Evolutionary conservation across 1,140 invertebrate species (phyloP), one percentile per base, ranked within the genome.

Genomic region (Asbolus verrucosus): DNA sequence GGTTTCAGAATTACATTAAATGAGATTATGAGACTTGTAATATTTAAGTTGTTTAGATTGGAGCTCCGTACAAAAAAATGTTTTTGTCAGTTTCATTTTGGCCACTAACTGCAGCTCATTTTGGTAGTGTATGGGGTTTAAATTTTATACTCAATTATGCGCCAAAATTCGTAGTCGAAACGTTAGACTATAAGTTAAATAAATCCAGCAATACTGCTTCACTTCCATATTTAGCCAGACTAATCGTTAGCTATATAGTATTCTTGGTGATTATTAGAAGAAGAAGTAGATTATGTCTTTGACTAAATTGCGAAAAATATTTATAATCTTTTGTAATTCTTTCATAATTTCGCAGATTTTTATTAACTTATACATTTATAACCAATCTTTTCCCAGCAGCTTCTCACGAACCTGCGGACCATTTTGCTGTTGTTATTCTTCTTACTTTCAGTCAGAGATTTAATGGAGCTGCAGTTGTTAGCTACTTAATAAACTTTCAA

Each of bases 391-490:
- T 60, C 2, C 54, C 27, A 8, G 27, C n/a, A 5, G 1, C 5
- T 9, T 27, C 38, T 3, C 9, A 11, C 1, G 11, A 19, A 1
- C 60, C 21, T 8, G 18, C 31, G n/a, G n/a, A n/a, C n/a, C n/a
- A n/a, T n/a, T n/a, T n/a, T n/a, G n/a, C n/a, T n/a, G n/a, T 19
- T n/a, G 16, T 46, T 0, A 18, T 84, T 0, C 84, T 93, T 70
- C 85, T 93, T 70, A 90, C 91, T 9, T 75, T 91, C 27, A 92
- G 92, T 0, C 85, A 95, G 72, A 90, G 92, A 0, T 86, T 92
- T 14, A 94, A 94, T 71, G 94, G 94, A 0, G 92, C 94, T 30
- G 90, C 91, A 0, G 93, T 91, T n/a, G 85, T 93, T 59, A 94
- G 93, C 0, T 94, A 88, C 81, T 85, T 93, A 76, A 89, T 91